Evolutionary conservation across 2,888 invertebrate species (phyloP), one percentile per base, ranked within the genome.

Genomic region (Aleiodes testaceus): DNA sequence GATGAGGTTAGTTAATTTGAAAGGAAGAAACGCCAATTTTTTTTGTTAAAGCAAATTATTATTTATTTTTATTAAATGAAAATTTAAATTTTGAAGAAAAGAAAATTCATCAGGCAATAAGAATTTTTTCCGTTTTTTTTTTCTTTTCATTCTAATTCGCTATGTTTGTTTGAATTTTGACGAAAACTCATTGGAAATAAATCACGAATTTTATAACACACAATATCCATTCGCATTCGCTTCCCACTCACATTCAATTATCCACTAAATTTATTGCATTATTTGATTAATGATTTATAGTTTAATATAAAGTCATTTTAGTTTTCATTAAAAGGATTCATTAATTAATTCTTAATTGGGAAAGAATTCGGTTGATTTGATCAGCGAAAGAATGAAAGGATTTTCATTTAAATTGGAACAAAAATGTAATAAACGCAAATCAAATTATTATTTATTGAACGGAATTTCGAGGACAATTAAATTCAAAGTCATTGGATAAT

Each of bases 1-100:
- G 94, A 95, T 91, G 94, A 95, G 94, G 94, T 95, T 87, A 88
- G 88, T 88, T 76, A 79, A 73, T 77, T 82, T 79, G 83, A 78
- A 81, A 68, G 50, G 76, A 82, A 75, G 74, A 80, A 74, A 81
- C 80, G 81, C 82, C 80, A 81, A 79, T 82, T 80, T 81, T 78
- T 77, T 78, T n/a, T n/a, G n/a, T n/a, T 77, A 76, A 77, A 79
- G 59, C 47, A 42, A 74, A 42, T 71, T 70, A 64, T 67, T 42
- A 50, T 44, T 49, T 72, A 12, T 36, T 72, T 44, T 66, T 59
- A 36, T 68, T 70, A 16, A n/a, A n/a, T 7, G 26, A 67, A 36
- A 36, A 36, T 36, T 36, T 36, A 36, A 7, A 36, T 36, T 36
- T n/a, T n/a, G n/a, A n/a, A n/a, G 36, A 36, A 36, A 36, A 36